Conservation (phyloP, 1,140 invertebrate genomes). For the Microplitis demolitor region DNA sequence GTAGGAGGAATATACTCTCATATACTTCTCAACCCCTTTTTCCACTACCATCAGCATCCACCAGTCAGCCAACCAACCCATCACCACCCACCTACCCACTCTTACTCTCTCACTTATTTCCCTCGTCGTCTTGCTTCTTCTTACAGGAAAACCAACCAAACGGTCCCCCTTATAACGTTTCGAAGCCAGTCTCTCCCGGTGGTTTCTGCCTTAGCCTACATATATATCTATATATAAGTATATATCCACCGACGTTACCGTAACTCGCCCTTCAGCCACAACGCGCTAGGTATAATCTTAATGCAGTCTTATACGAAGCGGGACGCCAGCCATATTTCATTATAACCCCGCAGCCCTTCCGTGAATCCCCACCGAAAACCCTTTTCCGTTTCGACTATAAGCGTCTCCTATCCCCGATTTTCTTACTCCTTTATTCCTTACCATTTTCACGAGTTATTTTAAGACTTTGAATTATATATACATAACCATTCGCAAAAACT, state of each 20-base stretch:
- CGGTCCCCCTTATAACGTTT: conserved; percentile 13
- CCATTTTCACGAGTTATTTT: not conserved
- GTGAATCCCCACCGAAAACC: conserved; percentile 46
- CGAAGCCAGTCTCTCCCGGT: not conserved
- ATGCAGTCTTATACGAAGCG: conserved; percentile 62
- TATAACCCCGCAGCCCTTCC: conserved; percentile 60
- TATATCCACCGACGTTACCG: conserved; percentile 33
- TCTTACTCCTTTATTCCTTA: not conserved
- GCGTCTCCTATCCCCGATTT: conserved; percentile 18
- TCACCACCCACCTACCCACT: conserved; percentile 34
- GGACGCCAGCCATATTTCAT: conserved; percentile 61
- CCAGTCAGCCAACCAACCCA: conserved; percentile 13
- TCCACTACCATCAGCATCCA: conserved; percentile 27
- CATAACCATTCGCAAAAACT: conserved; percentile 46
- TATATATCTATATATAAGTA: conserved; percentile 10
- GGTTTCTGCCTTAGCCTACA: too few species aligned
- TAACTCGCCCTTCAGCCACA: conserved; percentile 52
- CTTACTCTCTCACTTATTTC: conserved; percentile 37
- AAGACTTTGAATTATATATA: conserved; percentile 19
- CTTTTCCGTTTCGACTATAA: conserved; percentile 52
- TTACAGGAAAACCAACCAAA: conserved; percentile 32
- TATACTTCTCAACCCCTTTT: conserved; percentile 38
- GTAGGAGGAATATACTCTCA: conserved; percentile 51
- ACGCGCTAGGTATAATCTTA: conserved; percentile 59
- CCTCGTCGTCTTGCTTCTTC: conserved; percentile 25